Evolutionary conservation across 2,797 vertebrate species (phyloP).

Genomic region (Otolemur crassicaudatus): DNA sequence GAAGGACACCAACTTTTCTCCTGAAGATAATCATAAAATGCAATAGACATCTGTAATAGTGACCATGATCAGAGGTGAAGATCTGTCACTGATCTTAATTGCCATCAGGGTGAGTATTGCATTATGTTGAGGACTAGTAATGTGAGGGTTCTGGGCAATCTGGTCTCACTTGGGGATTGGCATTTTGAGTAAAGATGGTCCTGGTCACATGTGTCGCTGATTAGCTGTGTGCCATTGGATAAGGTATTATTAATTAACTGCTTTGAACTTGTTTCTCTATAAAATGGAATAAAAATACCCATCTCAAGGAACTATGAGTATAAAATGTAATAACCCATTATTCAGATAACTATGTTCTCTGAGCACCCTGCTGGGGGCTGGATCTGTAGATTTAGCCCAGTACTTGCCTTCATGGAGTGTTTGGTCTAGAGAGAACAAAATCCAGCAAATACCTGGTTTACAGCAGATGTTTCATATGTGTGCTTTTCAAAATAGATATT

Average conservation of each 20-base stretch:
- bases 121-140: background rate
- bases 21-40: background rate
- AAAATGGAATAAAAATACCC: background rate
- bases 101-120: too few relatives aligned
- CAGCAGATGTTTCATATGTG: background rate
- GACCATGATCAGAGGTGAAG: background rate
- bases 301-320: background rate
- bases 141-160: background rate
- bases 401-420: rapidly evolving
- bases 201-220: background rate
- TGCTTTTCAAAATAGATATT: background rate
- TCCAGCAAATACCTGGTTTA: background rate
- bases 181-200: background rate
- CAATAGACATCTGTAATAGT: background rate
- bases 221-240: background rate
- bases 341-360: background rate
- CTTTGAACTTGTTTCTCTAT: background rate
- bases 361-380: rapidly evolving
- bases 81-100: background rate
- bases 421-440: too few relatives aligned
- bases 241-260: background rate
- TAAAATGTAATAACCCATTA: background rate
- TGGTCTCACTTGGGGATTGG: background rate
- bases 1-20: background rate
- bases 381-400: background rate